Conservation (phyloP, 2,113 vertebrate genomes). For the Brachyhypopomus gauderio region DNA sequence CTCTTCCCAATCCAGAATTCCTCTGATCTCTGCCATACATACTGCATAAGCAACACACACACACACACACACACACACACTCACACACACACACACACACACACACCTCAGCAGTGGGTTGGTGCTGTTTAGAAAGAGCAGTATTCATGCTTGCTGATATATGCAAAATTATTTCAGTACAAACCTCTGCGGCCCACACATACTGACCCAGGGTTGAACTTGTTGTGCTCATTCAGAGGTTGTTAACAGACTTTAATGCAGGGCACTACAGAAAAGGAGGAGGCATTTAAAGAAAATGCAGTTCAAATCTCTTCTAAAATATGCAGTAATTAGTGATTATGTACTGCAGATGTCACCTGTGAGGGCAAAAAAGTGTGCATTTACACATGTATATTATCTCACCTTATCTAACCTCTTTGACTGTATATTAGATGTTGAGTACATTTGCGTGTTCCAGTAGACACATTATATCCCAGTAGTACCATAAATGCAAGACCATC, state of each 20-base stretch:
- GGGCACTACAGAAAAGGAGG: background rate
- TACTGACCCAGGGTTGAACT: conserved; percentile 5
- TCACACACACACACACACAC: background rate
- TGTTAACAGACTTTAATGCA: background rate
- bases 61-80: conserved; percentile 12
- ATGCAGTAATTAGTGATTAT: background rate
- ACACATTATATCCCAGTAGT: too few species aligned
- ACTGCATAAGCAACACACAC: background rate
- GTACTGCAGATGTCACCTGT: background rate
- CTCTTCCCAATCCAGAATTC: background rate
- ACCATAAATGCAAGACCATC: too few species aligned
- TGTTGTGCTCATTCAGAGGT: background rate
- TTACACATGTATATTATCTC: background rate
- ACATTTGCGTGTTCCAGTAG: too few species aligned
- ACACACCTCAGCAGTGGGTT: background rate
- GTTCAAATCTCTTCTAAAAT: background rate
- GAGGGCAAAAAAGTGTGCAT: background rate
- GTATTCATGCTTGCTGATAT: background rate
- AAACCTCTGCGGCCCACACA: conserved; percentile 26
- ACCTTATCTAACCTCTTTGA: background rate
- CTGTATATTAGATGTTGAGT: background rate
- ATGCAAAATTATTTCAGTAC: conserved; percentile 11
- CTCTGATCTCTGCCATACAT: conserved; percentile 4
- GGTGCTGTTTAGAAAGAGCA: background rate
- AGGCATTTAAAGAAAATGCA: background rate